Conservation (phyloP, 2,113 vertebrate genomes). For the Aviceda subcristata region DNA sequence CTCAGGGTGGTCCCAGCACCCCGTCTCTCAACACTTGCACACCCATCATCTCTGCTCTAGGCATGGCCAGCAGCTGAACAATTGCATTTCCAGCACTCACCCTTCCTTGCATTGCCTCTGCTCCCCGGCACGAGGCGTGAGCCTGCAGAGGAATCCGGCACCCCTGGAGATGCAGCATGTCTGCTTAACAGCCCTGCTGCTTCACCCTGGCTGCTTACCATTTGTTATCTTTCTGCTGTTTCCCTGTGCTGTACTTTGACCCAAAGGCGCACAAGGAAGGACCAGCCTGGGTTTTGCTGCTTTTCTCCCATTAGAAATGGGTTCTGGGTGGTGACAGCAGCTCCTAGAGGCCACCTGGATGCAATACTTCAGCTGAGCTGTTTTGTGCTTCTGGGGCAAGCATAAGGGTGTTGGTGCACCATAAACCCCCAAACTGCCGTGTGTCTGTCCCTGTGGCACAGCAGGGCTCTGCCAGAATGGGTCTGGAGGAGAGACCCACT, state of each 20-base stretch:
- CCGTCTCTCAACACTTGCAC: not conserved
- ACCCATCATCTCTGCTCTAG: not conserved
- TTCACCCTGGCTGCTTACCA: not conserved
- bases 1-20: not conserved
- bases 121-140: not conserved
- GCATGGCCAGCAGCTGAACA: not conserved
- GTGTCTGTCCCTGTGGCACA: not conserved
- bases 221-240: not conserved
- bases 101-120: not conserved
- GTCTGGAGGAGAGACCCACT: not conserved
- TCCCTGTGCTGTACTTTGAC: no score
- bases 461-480: not conserved
- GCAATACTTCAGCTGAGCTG: not conserved
- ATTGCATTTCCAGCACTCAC: not conserved
- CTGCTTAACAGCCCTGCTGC: not conserved
- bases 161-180: not conserved
- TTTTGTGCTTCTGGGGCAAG: not conserved
- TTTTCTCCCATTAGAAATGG: not conserved
- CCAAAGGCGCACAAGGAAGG: not conserved
- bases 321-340: not conserved
- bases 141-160: not conserved
- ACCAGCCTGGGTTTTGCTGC: not conserved
- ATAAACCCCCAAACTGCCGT: rapidly evolving
- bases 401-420: not conserved
- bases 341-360: not conserved